Evolutionary conservation across 2,797 vertebrate genomes (phyloP).

Genomic region (Macropodus opercularis): DNA sequence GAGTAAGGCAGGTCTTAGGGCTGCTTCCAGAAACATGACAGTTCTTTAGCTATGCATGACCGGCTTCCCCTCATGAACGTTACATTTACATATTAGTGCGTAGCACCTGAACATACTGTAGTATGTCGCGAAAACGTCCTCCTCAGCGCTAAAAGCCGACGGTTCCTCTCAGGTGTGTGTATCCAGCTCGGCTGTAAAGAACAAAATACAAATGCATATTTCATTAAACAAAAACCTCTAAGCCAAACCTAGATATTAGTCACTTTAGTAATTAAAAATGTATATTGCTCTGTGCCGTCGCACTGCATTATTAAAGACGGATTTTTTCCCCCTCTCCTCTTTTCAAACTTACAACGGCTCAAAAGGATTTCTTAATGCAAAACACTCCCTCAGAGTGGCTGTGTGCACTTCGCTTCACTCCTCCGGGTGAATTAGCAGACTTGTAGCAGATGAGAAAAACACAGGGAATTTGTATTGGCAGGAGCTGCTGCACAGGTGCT

Average conservation of each 20-base stretch:
- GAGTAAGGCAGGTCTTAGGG: constrained; percentile 18
- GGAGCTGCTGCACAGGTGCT: constrained; percentile 68
- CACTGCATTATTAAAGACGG: constrained; percentile 97
- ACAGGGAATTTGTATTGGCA: constrained; percentile 69
- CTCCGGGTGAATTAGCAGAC: constrained; percentile 94
- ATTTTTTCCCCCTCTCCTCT: constrained; percentile 55
- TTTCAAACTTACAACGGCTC: constrained; percentile 94
- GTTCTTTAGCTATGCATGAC: constrained; percentile 49
- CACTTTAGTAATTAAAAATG: constrained; percentile 99
- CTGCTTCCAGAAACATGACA: constrained; percentile 30
- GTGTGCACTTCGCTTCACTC: constrained; percentile 88
- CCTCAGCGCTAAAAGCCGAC: constrained; percentile 81
- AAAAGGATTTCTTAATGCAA: constrained; percentile 97
- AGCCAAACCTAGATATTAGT: constrained; percentile 99
- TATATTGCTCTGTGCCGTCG: constrained; percentile 95
- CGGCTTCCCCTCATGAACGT: constrained; percentile 42
- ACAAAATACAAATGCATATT: constrained; percentile 94
- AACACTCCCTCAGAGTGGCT: constrained; percentile 89
- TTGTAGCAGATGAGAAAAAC: constrained; percentile 89
- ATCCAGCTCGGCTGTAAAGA: constrained; percentile 84
- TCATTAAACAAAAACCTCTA: constrained; percentile 99
- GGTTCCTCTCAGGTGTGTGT: constrained; percentile 93
- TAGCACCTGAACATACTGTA: constrained; percentile 85
- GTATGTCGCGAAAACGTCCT: constrained; percentile 78
- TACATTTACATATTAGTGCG: constrained; percentile 61